Evolutionary conservation across 2,797 vertebrate genomes (phyloP), one percentile per base, ranked within the genome.

Genomic region (Sebastes nivosus): DNA sequence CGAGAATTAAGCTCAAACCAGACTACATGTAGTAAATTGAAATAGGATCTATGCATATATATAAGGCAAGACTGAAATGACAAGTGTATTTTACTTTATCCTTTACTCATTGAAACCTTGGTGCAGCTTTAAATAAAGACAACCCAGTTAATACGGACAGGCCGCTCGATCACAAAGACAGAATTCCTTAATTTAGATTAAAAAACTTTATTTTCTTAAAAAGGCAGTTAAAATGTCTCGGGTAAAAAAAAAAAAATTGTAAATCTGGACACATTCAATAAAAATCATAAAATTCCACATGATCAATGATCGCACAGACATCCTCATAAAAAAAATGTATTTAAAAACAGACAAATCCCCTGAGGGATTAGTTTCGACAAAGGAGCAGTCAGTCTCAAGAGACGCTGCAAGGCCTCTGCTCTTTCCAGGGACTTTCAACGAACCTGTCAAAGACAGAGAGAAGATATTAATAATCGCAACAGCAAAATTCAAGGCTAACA

Each of bases 391-490:
- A 8, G 58, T 79, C 52, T 77, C 59, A 85, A 52, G 34, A 72
- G 75, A 79, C 63, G 52, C 67, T 42, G 64, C 74, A 52, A 32
- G 61, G 63, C 80, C 82, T 81, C 80, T 79, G 75, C 32, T 67
- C 77, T 78, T 77, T 86, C 82, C 76, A 79, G 63, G 72, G 50
- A 83, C 50, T 67, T 52, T 84, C 52, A 77, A 20, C 5, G 12
- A 59, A 84, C 87, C 93, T 94, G 87, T 57, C 8, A 2, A 67
- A 46, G n/a, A 85, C 1, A 58, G 24, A 67, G 2, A 64, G 4
- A 70, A 34, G 0, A 54, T 8, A 1, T 54, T 1, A 27, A 29
- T 25, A 3, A 74, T 2, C 0, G 3, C 2, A 16, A 24, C 13
- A 50, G 14, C 18, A 70, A 50, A 50, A 67, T 4, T 36, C 3